A percentile compares a stretch with the other conserved stretches of the same genome.
Evolutionary conservation across 2,888 invertebrate genomes (phyloP).

Genomic region (Hydriomena furcata): DNA sequence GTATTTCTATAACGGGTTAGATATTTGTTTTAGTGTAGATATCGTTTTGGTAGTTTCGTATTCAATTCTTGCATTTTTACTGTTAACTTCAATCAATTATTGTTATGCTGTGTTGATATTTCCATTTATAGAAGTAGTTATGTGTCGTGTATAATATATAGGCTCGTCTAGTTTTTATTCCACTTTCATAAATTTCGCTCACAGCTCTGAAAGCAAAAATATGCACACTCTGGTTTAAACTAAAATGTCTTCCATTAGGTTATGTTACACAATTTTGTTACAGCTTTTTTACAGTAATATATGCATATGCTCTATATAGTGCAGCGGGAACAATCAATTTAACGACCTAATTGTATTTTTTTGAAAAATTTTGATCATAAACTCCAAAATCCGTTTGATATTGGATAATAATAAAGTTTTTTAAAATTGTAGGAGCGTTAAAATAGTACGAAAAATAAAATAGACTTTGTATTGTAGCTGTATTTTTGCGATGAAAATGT

Average conservation of each 20-base stretch:
- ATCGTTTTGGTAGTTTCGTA: conserved; percentile 54
- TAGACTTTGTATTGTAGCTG: conserved; percentile 71
- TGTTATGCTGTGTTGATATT: conserved; percentile 36
- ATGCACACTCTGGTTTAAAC: conserved; percentile 59
- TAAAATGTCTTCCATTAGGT: conserved; percentile 79
- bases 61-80: conserved; percentile 31
- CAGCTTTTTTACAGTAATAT: conserved; percentile 35
- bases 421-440: conserved; percentile 43
- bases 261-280: conserved; percentile 54
- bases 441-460: conserved; percentile 61
- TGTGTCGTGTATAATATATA: conserved; percentile 32
- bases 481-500: conserved; percentile 74
- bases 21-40: conserved; percentile 61
- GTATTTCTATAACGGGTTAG: conserved; percentile 71
- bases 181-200: conserved; percentile 49
- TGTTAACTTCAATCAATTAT: conserved; percentile 39
- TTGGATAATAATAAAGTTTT: conserved; percentile 49
- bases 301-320: conserved; percentile 43
- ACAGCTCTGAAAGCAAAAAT: conserved; percentile 36
- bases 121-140: conserved; percentile 18
- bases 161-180: conserved; percentile 31
- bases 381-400: conserved; percentile 42
- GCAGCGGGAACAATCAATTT: conserved; percentile 69
- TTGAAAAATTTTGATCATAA: conserved; percentile 56
- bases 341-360: conserved; percentile 70